Evolutionary conservation across 2,797 vertebrate species (phyloP), one percentile per base, ranked within the genome.

Genomic region (Crypturellus tataupa): DNA sequence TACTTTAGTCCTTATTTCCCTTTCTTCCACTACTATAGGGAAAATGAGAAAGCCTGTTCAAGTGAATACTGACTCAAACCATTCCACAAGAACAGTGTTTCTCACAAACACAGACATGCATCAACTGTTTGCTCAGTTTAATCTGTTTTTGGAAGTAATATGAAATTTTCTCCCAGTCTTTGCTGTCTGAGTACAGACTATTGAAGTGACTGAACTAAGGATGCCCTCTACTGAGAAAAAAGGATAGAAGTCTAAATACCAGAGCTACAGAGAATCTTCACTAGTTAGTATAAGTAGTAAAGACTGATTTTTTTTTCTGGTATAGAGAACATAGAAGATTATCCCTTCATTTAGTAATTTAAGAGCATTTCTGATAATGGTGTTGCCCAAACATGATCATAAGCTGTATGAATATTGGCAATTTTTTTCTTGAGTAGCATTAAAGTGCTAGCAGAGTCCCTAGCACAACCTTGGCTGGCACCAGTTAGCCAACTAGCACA

Each of bases 151-250:
- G 80, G 67, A 94, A 64, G 64, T 68, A 90, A 62, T 39, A 64
- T 12, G 49, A 88, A 73, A 40, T 73, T 91, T 88, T 29, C 12
- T 73, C 37, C 53, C 35, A 35, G 59, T 80, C 78, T 39, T 90
- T 64, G 33, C 85, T 80, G 17, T 39, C 56, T 71, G 37, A 82
- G 60, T 84, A 24, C 9, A 68, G 70, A 40, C 42, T 86, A 51
- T 64, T 64, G 56, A 94, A 95, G 95, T 84, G 89, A 79, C 94
- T 96, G 92, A 94, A 94, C 95, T 94, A 94, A 97, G 95, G 96
- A 94, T 97, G 96, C 96, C 95, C 96, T 97, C 95, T 96, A 91
- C 94, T 96, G 96, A 96, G 85, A 93, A 95, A 80, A 93, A 81
- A 39, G 92, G 89, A 94, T 85, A 95, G 56, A 77, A 94, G 37